Conservation (phyloP, 2,888 invertebrate species). For the Seira sanloemensis region DNA sequence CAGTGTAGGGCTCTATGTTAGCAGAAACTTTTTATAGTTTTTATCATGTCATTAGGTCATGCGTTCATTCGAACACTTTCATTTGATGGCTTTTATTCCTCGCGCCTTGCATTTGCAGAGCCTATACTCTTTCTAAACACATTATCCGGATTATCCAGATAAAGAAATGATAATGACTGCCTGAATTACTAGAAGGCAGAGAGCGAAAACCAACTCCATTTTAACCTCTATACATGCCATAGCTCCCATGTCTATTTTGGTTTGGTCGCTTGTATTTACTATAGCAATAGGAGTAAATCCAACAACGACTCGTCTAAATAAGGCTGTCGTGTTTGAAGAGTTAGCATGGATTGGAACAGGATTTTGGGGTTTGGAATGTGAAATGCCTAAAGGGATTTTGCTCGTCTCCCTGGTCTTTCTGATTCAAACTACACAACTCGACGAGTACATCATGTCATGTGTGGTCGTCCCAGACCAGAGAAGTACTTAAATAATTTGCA, state of each 20-base stretch:
- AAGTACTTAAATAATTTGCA: constrained; percentile 29
- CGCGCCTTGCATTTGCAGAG: background rate
- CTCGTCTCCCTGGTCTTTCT: background rate
- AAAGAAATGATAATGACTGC: constrained; percentile 12
- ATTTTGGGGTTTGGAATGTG: constrained; percentile 11
- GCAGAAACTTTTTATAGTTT: background rate
- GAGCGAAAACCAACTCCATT: background rate
- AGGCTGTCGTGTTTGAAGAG: background rate
- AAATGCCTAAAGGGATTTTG: constrained; percentile 3
- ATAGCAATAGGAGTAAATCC: background rate
- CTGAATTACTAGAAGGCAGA: background rate
- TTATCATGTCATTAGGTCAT: constrained; percentile 15
- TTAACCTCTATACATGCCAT: background rate
- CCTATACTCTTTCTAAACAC: background rate
- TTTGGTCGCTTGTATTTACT: too few species aligned
- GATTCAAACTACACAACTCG: background rate
- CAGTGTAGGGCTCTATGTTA: background rate
- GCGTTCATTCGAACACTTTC: background rate
- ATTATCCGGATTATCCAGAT: constrained; percentile 16
- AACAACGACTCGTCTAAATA: constrained; percentile 2
- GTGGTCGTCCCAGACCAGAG: constrained; percentile 13
- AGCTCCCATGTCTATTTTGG: background rate
- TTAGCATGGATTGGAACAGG: background rate
- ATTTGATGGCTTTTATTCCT: background rate
- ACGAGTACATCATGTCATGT: constrained; percentile 16